Base-by-base conservation (phyloP, 2,113 vertebrate genomes). In the Phycodurus eques region DNA sequence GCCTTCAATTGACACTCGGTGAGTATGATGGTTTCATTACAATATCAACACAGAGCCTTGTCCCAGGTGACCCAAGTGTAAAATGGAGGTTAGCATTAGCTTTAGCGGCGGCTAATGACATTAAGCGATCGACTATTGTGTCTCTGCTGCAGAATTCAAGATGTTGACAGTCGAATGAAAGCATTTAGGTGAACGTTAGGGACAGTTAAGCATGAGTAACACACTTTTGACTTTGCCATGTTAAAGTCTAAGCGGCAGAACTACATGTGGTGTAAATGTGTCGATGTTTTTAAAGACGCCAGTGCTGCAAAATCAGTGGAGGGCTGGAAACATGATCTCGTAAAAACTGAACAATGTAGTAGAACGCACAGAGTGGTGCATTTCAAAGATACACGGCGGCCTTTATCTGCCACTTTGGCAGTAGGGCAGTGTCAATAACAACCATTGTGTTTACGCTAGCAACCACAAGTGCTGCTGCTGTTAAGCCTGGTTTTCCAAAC, bases 101-200 rank as follows among this genome's bases (percentile, higher is more conserved):
- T 57, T 61, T 51, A 9, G 17, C 22, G 39, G 70, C 39, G 27
- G 87, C 87, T 90, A 89, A 85, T 83, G 86, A 71, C 83, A 62
- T 85, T 89, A 88, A 80, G 59, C 59, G 15, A 61, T 61, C 33
- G 14, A 5, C 35, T 61, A 14, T 61, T 61, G 8, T 35, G 31
- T 27, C 14, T 35, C 4, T 8, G 7, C 59, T 35, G 14, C 59
- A 61, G 5, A 61, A 35, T 9, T 17, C 15, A 61, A 27, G 31
- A 7, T 14, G 6, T 61, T 35, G 59, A 17, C 31, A 61, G 7
- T 61, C 59, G 8, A 35, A 35, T 35, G 7, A 61, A 35, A 8
- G 5, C 59, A 17, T 61, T 6, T 17, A 35, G 31, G 7, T 61
- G 59, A 61, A 19, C 7, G 31, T 8, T 35, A 35, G 31, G 12